Base-by-base conservation (phyloP, 2,113 vertebrate genomes). In the Alces alces region DNA sequence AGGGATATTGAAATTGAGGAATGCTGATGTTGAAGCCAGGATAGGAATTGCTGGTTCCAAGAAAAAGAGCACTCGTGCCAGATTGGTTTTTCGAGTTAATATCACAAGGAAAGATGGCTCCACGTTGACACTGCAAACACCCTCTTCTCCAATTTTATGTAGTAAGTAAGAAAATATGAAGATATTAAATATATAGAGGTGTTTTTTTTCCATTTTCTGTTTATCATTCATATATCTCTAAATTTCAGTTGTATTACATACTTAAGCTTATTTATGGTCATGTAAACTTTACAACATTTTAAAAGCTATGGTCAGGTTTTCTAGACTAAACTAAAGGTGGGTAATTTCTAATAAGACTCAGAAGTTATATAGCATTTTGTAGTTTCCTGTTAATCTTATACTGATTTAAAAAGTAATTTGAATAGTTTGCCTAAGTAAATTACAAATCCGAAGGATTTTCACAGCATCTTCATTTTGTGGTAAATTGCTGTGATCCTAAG, bases 21-120 rank as follows among this genome's bases (percentile, higher is more conserved):
- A 99, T 58, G 99, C 99, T 39, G 99, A 99, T 57, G 99, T 99
- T 13, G 99, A 99, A 98, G 99, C 99, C 97, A 99, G 99, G 96
- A 99, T 99, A 88, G 99, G 99, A 45, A 99, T 99, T 92, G 99
- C 99, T 1, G 99, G 99, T 52, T 99, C 99, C 54, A 99, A 99
- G 99, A 99, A 99, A 97, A 99, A 99, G 97, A 99, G 99, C 98
- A 99, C 99, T 28, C 99, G 99, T 3, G 99, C 99, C 86, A 99
- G 99, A 87, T 99, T 99, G 96, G 99, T 99, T 91, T 99, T 99
- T 97, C 99, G 99, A 52, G 99, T 99, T 97, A 99, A 99, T 98
- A 99, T 99, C 98, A 99, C 99, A 7, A 99, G 99, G 93, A 98
- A 99, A 92, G 99, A 99, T 86, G 99, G 99, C 95, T 99, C 99